Evolutionary conservation across 1,140 invertebrate genomes (phyloP).

Genomic region (Lineus longissimus): DNA sequence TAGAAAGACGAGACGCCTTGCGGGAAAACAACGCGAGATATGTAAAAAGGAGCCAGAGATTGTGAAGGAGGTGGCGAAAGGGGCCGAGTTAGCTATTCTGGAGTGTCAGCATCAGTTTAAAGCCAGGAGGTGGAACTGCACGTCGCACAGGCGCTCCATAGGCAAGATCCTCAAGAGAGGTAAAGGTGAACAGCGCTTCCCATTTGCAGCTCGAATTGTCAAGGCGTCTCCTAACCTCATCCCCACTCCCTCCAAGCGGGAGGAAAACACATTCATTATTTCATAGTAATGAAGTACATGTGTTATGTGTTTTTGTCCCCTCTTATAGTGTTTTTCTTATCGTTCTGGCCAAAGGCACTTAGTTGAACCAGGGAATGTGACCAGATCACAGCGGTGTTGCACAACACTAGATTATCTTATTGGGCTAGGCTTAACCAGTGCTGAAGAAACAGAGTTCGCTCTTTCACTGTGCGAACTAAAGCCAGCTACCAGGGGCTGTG

Average conservation of each 20-base stretch:
- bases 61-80: slow-evolving; percentile 46
- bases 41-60: slow-evolving; percentile 53
- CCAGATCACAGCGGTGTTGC: too few relatives aligned
- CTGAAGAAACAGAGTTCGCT: too few relatives aligned
- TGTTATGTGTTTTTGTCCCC: too few relatives aligned
- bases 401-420: too few relatives aligned
- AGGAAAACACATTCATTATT: not conserved
- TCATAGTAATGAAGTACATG: not conserved
- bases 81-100: slow-evolving; percentile 45
- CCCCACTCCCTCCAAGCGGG: not conserved
- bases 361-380: too few relatives aligned
- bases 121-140: slow-evolving; percentile 50
- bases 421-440: too few relatives aligned
- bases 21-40: slow-evolving; percentile 66
- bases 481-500: too few relatives aligned
- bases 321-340: too few relatives aligned
- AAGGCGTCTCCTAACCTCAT: not conserved
- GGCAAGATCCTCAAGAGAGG: slow-evolving; percentile 63
- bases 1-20: slow-evolving; percentile 68
- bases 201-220: not conserved
- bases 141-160: slow-evolving; percentile 39
- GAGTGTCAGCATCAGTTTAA: slow-evolving; percentile 52
- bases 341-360: too few relatives aligned
- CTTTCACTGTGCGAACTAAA: too few relatives aligned
- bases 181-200: too few relatives aligned